These are phyloP conservation scores for Semibalanus balanoides DNA, from an alignment of 1,140 invertebrate genomes.

Conservation along the genomic window DNA sequence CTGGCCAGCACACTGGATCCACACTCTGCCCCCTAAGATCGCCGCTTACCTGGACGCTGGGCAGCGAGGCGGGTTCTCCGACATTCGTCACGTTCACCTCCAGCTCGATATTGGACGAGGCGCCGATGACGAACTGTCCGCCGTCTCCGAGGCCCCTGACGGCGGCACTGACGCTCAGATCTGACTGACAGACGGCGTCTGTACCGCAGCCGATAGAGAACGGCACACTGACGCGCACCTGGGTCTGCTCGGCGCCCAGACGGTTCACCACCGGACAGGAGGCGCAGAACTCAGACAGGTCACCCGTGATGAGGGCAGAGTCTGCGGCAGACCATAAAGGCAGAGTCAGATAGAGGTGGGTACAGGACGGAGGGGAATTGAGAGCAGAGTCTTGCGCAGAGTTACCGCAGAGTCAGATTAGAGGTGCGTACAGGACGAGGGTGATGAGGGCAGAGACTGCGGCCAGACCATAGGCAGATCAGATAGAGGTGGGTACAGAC, in stretches of 20 bases:
- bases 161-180: neutral
- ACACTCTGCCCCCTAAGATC: too few species aligned
- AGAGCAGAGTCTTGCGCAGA: too few species aligned
- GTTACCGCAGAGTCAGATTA: too few species aligned
- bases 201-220: neutral
- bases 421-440: too few species aligned
- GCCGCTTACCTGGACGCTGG: neutral
- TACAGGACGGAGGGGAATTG: too few species aligned
- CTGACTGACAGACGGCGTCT: neutral
- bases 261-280: neutral
- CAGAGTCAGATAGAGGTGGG: too few species aligned
- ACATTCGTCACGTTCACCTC: neutral
- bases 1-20: too few species aligned
- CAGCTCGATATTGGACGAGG: neutral
- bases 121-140: neutral
- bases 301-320: neutral
- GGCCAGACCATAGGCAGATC: too few species aligned
- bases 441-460: too few species aligned
- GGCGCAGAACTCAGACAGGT: slow-evolving; percentile 1
- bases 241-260: neutral
- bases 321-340: neutral
- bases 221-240: neutral
- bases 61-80: slow-evolving; percentile 3
- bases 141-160: neutral
- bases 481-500: too few species aligned